A percentile compares a stretch with the other conserved stretches of the same genome.
phyloP scores from a whole-genome alignment of 2,113 vertebrate genomes.

The Caretta caretta region DNA sequence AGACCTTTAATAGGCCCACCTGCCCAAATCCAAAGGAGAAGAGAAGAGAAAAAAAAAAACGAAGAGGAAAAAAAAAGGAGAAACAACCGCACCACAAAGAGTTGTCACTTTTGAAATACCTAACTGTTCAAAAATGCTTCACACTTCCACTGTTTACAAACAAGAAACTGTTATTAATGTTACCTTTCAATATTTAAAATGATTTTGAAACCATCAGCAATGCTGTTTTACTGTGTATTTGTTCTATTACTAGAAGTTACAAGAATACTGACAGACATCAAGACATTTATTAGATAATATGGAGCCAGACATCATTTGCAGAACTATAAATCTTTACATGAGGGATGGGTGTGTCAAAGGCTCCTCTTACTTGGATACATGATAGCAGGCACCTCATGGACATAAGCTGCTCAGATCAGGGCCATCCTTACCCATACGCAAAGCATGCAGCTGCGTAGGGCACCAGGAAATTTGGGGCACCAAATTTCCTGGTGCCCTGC shows the following conservation, averaged over 20 bases:
- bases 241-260: neutral
- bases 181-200: neutral
- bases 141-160: neutral
- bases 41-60: too few species aligned
- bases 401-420: fast-evolving
- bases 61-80: neutral
- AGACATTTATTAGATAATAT: neutral
- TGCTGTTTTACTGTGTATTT: neutral
- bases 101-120: neutral
- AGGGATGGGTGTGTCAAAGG: neutral
- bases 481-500: too few species aligned
- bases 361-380: neutral
- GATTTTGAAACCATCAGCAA: neutral
- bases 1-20: neutral
- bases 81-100: neutral
- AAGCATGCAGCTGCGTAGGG: too few species aligned
- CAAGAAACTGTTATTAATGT: neutral
- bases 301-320: neutral
- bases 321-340: neutral
- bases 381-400: neutral
- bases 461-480: too few species aligned
- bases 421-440: too few species aligned
- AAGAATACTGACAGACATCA: neutral
- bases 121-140: neutral
- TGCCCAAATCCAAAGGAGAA: neutral